Percentiles rank a stretch among this genome's conserved stretches.
phyloP scores from a whole-genome alignment of 1,140 invertebrate genomes.

The Drosophila repleta region DNA sequence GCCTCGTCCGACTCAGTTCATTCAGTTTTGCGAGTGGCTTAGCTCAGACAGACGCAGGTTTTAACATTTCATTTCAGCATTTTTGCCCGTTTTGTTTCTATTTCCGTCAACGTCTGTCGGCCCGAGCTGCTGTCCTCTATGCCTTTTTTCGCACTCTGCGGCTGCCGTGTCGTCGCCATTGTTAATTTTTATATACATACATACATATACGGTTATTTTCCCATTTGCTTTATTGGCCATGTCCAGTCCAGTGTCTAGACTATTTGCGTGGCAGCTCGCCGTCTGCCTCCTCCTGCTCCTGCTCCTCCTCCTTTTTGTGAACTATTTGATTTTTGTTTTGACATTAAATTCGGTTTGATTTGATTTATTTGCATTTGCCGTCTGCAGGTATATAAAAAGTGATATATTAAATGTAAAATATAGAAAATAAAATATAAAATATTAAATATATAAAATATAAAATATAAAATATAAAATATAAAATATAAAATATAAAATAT shows the following conservation, averaged over 20 bases:
- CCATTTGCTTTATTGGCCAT: slow-evolving; percentile 79
- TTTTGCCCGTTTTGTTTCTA: slow-evolving; percentile 34
- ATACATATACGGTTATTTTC: slow-evolving; percentile 46
- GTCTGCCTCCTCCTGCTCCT: slow-evolving; percentile 7
- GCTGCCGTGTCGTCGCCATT: slow-evolving; percentile 71
- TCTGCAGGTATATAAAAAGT: slow-evolving; percentile 65
- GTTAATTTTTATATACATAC: slow-evolving; percentile 68
- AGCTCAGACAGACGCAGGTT: slow-evolving; percentile 31
- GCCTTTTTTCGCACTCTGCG: slow-evolving; percentile 43
- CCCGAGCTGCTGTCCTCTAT: neutral
- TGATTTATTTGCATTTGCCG: slow-evolving; percentile 51
- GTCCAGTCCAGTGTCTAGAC: slow-evolving; percentile 62
- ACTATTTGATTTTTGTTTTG: slow-evolving; percentile 61
- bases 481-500: too few relatives aligned
- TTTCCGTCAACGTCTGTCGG: slow-evolving; percentile 46
- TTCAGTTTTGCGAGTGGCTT: slow-evolving; percentile 22
- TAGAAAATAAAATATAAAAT: too few relatives aligned
- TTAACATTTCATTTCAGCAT: too few relatives aligned
- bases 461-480: too few relatives aligned
- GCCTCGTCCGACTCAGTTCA: slow-evolving; percentile 27
- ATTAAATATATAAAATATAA: too few relatives aligned
- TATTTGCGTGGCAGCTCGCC: slow-evolving; percentile 7
- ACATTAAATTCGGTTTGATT: slow-evolving; percentile 26
- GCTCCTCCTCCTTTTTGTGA: slow-evolving; percentile 19
- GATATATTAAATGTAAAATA: too few relatives aligned